Conservation (phyloP, 2,888 invertebrate genomes). For the Gnatocerus cornutus region DNA sequence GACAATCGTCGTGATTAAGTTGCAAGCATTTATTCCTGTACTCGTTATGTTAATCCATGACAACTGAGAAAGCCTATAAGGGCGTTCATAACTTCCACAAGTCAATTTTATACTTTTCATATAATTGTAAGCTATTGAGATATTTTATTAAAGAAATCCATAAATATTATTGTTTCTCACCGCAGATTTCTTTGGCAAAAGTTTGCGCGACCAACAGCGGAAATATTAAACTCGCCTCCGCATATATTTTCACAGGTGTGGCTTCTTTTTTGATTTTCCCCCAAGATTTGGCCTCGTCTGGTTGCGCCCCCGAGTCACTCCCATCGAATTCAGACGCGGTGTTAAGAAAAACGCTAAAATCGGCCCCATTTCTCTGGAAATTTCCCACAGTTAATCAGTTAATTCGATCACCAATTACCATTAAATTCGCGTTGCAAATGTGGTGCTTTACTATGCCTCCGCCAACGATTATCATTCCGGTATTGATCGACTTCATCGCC, state of each 20-base stretch:
- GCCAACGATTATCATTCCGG: slow-evolving; percentile 97
- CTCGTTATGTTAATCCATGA: slow-evolving; percentile 5
- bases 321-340: slow-evolving; percentile 98
- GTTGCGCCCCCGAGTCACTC: slow-evolving; percentile 97
- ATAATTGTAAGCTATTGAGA: slow-evolving; percentile 33
- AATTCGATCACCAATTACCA: slow-evolving; percentile 77
- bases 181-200: slow-evolving; percentile 78
- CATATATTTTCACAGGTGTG: slow-evolving; percentile 92
- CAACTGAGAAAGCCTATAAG: slow-evolving; percentile 18
- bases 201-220: slow-evolving; percentile 97
- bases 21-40: slow-evolving; percentile 11
- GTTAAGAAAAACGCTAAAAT: slow-evolving; percentile 95
- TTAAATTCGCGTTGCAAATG: slow-evolving; percentile 99
- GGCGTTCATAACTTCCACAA: slow-evolving; percentile 32
- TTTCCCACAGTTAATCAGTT: background rate
- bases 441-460: slow-evolving; percentile 99
- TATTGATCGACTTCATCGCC: slow-evolving; percentile 92
- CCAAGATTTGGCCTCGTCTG: slow-evolving; percentile 99
- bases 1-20: slow-evolving; percentile 8
- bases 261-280: slow-evolving; percentile 95
- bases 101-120: slow-evolving; percentile 44
- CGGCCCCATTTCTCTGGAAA: slow-evolving; percentile 92
- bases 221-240: slow-evolving; percentile 95
- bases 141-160: slow-evolving; percentile 40
- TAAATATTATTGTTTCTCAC: background rate